Evolutionary conservation across 2,113 vertebrate genomes (phyloP).

Genomic region (Scophthalmus maximus): DNA sequence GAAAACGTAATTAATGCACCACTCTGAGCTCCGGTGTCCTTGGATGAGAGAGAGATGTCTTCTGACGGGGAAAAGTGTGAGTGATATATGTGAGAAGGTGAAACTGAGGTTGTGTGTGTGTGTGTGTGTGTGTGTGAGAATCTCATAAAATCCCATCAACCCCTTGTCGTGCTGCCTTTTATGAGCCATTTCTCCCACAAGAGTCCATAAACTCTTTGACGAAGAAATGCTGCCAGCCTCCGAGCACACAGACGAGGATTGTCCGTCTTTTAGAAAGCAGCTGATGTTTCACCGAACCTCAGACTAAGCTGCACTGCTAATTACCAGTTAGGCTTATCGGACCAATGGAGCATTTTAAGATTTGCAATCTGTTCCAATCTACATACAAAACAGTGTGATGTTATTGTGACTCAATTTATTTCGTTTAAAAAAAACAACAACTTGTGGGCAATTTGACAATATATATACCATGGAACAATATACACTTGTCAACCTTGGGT

Average conservation of each 20-base stretch:
- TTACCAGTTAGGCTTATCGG: conserved; percentile 32
- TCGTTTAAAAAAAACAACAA: not conserved
- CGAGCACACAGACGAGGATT: not conserved
- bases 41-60: conserved; percentile 39
- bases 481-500: too few relatives aligned
- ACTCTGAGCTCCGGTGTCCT: conserved; percentile 52
- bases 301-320: conserved; percentile 37
- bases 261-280: conserved; percentile 14
- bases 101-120: conserved; percentile 36
- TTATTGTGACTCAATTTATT: not conserved
- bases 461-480: too few relatives aligned
- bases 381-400: not conserved
- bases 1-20: conserved; percentile 43
- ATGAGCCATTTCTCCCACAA: conserved; percentile 8
- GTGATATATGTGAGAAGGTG: conserved; percentile 39
- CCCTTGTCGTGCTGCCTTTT: conserved; percentile 25
- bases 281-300: conserved; percentile 3
- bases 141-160: conserved; percentile 14
- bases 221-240: conserved; percentile 18
- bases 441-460: too few relatives aligned
- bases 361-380: conserved; percentile 24
- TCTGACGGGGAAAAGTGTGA: conserved; percentile 28
- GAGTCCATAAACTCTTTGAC: conserved; percentile 8
- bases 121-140: conserved; percentile 16
- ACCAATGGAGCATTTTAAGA: conserved; percentile 38